Conservation (phyloP, 1,140 invertebrate genomes). For the Drosophila novamexicana region DNA sequence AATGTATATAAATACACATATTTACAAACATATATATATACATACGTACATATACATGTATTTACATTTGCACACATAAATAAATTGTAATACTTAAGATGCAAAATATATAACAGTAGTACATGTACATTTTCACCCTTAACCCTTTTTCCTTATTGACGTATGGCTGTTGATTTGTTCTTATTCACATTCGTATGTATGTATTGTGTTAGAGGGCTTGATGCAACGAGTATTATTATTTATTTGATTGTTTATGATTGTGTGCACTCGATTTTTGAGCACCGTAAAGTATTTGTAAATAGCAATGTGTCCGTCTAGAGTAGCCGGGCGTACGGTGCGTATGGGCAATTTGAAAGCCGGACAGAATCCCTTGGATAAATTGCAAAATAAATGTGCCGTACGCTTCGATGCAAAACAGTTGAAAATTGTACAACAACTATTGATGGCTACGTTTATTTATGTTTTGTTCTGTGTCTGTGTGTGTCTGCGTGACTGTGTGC, state of each 20-base stretch:
- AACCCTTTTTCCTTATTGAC: neutral
- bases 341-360: slow-evolving; percentile 19
- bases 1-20: too few relatives aligned
- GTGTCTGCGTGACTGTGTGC: neutral
- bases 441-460: slow-evolving; percentile 69
- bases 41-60: too few relatives aligned
- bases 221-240: slow-evolving; percentile 41
- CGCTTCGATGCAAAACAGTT: slow-evolving; percentile 39
- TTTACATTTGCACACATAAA: too few relatives aligned
- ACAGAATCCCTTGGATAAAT: slow-evolving; percentile 48
- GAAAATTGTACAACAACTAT: slow-evolving; percentile 71
- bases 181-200: neutral
- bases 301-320: neutral
- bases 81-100: too few relatives aligned
- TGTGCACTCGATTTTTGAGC: slow-evolving; percentile 22
- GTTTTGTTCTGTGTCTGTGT: slow-evolving; percentile 39
- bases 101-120: neutral
- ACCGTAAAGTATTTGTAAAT: slow-evolving; percentile 21
- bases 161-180: slow-evolving; percentile 44
- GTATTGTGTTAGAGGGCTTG: slow-evolving; percentile 2
- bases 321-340: slow-evolving; percentile 6
- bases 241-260: slow-evolving; percentile 44
- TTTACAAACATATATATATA: too few relatives aligned
- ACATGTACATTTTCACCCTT: neutral
- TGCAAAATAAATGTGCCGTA: slow-evolving; percentile 53